phyloP scores from a whole-genome alignment of 1,140 invertebrate species.

The Phymastichus coffea region DNA sequence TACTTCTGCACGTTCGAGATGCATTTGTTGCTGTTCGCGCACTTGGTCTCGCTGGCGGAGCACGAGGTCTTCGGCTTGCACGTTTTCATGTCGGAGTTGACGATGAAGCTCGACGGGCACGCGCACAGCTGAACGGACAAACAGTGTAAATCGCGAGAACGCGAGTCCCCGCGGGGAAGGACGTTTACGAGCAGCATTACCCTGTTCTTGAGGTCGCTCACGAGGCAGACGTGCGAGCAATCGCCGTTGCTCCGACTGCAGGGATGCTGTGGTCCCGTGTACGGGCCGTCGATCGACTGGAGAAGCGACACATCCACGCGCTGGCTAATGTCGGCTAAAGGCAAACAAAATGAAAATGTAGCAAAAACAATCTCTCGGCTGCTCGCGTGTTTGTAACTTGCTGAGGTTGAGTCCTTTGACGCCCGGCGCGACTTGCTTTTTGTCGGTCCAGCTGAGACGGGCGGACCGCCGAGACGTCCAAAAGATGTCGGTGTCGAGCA shows the following conservation, averaged over 20 bases:
- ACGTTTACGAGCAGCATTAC: constrained; percentile 32
- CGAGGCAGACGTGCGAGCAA: constrained; percentile 74
- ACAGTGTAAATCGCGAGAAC: background rate
- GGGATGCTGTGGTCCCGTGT: constrained; percentile 54
- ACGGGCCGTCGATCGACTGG: constrained; percentile 35
- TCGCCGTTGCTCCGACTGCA: constrained; percentile 67
- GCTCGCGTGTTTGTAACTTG: constrained; percentile 25
- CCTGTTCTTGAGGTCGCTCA: constrained; percentile 39
- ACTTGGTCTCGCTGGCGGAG: constrained; percentile 59
- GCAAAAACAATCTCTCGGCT: background rate
- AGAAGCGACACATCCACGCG: constrained; percentile 33
- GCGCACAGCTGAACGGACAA: constrained; percentile 55
- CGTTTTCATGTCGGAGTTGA: constrained; percentile 54
- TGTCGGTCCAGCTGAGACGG: constrained; percentile 62
- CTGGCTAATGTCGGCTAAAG: no score
- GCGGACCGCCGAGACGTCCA: constrained; percentile 36
- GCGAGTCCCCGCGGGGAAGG: no score
- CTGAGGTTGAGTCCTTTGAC: constrained; percentile 46
- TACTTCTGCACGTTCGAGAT: constrained; percentile 43
- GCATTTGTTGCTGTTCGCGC: constrained; percentile 54
- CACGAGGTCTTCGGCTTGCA: constrained; percentile 59
- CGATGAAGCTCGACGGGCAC: constrained; percentile 62
- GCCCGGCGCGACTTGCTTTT: constrained; percentile 48
- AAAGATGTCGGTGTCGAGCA: constrained; percentile 62
- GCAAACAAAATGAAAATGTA: no score